Evolutionary conservation across 2,113 vertebrate genomes (phyloP), one percentile per base, ranked within the genome.

Genomic region (Puntigrus tetrazona): DNA sequence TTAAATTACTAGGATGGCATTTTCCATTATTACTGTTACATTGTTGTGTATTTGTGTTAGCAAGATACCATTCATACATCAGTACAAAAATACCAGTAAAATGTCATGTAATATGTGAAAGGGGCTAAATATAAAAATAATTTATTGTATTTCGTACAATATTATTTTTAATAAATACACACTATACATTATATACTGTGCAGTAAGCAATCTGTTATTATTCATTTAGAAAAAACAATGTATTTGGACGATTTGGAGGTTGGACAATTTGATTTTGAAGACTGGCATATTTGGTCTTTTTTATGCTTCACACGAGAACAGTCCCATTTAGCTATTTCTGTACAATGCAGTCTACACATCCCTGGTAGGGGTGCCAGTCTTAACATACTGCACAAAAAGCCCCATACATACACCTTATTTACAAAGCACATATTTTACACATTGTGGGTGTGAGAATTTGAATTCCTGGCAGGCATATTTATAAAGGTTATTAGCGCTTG

Each of bases 401-500:
- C n/a, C 63, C 41, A 78, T 36, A 78, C 86, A 65, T 63, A 83
- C 78, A 55, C 85, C 29, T 84, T 85, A 89, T 85, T 91, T 90
- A 91, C 93, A 89, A 90, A 87, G 82, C 70, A 16, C 1, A 87
- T 85, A 88, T 92, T 93, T 91, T 92, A 92, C 76, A 72, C 70
- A 92, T n/a, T 92, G 89, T 89, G 84, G 79, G 86, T 80, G 73
- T 81, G 88, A 89, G 87, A 91, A 93, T 93, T 90, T 90, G 92
- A 94, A 94, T 94, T 94, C 93, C 92, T 92, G 91, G 92, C 89
- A 91, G 91, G 90, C 90, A 90, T 89, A 94, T 92, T 92, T 91
- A 92, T 92, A 94, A 95, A 94, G 94, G 94, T 94, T 94, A 94
- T 94, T 94, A 93, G 92, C 88, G 85, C 87, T 92, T 93, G 90